These are phyloP conservation scores for Panonychus citri DNA, from an alignment of 1,140 invertebrate genomes.

Conservation along the genomic window DNA sequence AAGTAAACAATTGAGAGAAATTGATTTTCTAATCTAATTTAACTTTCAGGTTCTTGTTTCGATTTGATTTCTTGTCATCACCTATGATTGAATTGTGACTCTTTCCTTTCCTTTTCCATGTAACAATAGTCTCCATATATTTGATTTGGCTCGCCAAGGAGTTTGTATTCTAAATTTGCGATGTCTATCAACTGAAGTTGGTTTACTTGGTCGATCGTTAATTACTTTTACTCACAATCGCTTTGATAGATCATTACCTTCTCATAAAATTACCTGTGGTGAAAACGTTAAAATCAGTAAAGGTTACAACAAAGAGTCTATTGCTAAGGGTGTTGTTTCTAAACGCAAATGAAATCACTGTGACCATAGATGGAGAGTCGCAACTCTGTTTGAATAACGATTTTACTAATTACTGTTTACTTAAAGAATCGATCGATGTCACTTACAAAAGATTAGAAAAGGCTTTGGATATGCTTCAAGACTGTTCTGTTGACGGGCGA, in stretches of 20 bases:
- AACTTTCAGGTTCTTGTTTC: too few species aligned
- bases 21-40: too few species aligned
- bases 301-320: too few species aligned
- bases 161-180: constrained; percentile 24
- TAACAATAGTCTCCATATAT: too few species aligned
- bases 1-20: too few species aligned
- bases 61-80: too few species aligned
- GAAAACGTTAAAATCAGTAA: too few species aligned
- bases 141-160: constrained; percentile 24
- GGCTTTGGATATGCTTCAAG: constrained; percentile 18
- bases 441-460: constrained; percentile 28
- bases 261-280: constrained; percentile 26
- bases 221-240: constrained; percentile 21
- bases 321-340: constrained; percentile 18
- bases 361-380: constrained; percentile 26
- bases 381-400: constrained; percentile 21
- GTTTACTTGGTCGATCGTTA: constrained; percentile 25
- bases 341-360: constrained; percentile 10
- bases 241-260: constrained; percentile 20
- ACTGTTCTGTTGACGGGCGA: background rate
- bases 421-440: constrained; percentile 29
- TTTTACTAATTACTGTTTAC: constrained; percentile 21
- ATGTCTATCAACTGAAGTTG: constrained; percentile 19
- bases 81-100: too few species aligned
- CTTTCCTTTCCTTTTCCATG: too few species aligned